Conservation (phyloP, 2,888 invertebrate genomes). For the Tetramorium bicarinatum region DNA sequence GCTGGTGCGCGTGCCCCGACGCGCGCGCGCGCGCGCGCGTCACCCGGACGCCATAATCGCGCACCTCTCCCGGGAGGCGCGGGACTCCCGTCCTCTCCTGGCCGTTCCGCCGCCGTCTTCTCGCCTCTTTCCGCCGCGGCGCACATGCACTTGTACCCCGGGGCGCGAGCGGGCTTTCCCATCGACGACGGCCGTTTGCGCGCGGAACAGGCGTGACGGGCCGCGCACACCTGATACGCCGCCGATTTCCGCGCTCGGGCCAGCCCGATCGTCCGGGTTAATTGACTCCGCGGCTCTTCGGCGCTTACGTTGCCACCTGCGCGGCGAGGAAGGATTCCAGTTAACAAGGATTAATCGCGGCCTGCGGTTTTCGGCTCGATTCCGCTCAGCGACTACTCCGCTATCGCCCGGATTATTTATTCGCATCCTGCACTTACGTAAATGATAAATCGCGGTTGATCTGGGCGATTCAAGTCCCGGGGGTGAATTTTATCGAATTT, state of each 20-base stretch:
- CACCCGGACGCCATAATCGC: conserved; percentile 67
- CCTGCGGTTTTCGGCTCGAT: background rate
- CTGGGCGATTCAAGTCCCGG: background rate
- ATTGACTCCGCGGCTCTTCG: conserved; percentile 2
- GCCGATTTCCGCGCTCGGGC: conserved; percentile 30
- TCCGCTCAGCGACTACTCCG: conserved; percentile 7
- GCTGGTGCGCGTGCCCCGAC: conserved; percentile 67
- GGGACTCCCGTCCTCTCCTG: background rate
- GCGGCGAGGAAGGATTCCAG: background rate
- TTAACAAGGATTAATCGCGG: background rate
- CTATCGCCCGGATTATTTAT: background rate
- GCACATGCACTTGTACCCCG: conserved; percentile 59
- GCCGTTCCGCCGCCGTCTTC: background rate
- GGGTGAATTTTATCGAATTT: background rate
- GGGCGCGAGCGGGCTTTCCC: conserved; percentile 20
- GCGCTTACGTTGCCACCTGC: background rate
- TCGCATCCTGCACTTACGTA: background rate
- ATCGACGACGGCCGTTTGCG: conserved; percentile 48
- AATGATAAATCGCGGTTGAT: background rate
- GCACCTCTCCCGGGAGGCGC: conserved; percentile 44
- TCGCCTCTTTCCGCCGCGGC: conserved; percentile 22
- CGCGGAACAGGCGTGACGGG: conserved; percentile 51
- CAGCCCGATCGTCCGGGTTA: conserved; percentile 18
- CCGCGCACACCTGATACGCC: conserved; percentile 53
- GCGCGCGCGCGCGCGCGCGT: conserved; percentile 45